Evolutionary conservation across 2,888 invertebrate genomes (phyloP).

Genomic region (Ligdia adustata): DNA sequence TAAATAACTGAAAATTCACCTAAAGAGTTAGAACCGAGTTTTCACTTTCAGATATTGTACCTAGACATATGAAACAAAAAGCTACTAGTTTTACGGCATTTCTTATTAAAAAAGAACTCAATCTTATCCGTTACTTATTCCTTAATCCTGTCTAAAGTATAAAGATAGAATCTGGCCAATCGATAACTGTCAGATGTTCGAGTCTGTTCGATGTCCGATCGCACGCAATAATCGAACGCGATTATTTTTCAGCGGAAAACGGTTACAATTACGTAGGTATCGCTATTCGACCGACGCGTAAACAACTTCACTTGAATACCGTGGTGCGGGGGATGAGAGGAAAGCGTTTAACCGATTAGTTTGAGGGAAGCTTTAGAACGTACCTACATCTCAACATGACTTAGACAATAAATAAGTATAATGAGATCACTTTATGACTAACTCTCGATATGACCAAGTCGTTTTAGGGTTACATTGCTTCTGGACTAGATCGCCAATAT

Average conservation of each 20-base stretch:
- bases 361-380: too few relatives aligned
- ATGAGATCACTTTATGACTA: too few relatives aligned
- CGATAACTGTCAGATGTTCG: slow-evolving; percentile 37
- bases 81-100: too few relatives aligned
- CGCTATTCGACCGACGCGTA: slow-evolving; percentile 54
- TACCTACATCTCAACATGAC: too few relatives aligned
- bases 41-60: too few relatives aligned
- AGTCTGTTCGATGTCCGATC: slow-evolving; percentile 67
- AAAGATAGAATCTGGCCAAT: slow-evolving; percentile 10
- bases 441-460: too few relatives aligned
- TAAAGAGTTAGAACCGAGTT: too few relatives aligned
- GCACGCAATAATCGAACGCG: slow-evolving; percentile 62
- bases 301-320: slow-evolving; percentile 61
- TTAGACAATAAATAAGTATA: too few relatives aligned
- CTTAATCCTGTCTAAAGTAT: not conserved
- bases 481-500: too few relatives aligned
- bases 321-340: slow-evolving; percentile 45
- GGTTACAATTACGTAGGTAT: slow-evolving; percentile 76
- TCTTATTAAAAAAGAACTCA: not conserved
- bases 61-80: too few relatives aligned
- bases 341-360: slow-evolving; percentile 2
- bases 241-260: slow-evolving; percentile 70
- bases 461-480: too few relatives aligned
- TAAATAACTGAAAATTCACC: too few relatives aligned
- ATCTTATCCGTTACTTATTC: not conserved